Evolutionary conservation across 2,888 invertebrate genomes (phyloP), one percentile per base, ranked within the genome.

Genomic region (Philereme vetulata): DNA sequence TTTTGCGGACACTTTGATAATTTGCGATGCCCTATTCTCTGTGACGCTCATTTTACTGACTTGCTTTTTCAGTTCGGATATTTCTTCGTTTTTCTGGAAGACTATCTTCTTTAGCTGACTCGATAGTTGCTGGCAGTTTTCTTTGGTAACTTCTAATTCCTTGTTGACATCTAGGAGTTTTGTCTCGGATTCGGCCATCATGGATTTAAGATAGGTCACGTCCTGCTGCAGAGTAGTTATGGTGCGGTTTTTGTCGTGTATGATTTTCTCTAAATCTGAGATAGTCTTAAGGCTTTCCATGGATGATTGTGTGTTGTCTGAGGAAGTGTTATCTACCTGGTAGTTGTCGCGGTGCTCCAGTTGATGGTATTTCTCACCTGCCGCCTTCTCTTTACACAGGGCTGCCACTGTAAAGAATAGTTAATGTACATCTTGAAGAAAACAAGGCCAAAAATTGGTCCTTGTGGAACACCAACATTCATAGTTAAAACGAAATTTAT

Each of bases 1-100:
- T 68, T 89, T 91, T 1, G 91, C 85, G 0, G 92, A 92, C 0
- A 92, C 85, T 76, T 87, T 90, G 36, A 92, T 87, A 21, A 91
- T 92, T 75, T 92, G 90, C 4, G 78, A 81, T 4, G 90, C 90
- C 52, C 89, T 79, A 49, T 81, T 90, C 70, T 91, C 91, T 0
- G 81, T 84, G 5, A 69, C 81, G 54, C 81, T 88, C 90, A 90
- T 86, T 76, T 89, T 90, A 11, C 71, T 72, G 0, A 92, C 71
- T 68, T 90, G 90, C 60, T 79, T 86, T 62, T 85, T 90, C n/a
- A 91, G 73, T 0, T 91, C 90, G 0, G 84, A 78, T 36, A 92
- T 86, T 64, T 91, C 92, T 56, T 91, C 91, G 57, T 91, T 92
- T 72, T 92, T 92, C 72, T 83, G 85, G 42, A 83, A 74, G 1